These are phyloP conservation scores for Bucco capensis DNA, from an alignment of 2,113 vertebrate genomes.

Conservation along the genomic window DNA sequence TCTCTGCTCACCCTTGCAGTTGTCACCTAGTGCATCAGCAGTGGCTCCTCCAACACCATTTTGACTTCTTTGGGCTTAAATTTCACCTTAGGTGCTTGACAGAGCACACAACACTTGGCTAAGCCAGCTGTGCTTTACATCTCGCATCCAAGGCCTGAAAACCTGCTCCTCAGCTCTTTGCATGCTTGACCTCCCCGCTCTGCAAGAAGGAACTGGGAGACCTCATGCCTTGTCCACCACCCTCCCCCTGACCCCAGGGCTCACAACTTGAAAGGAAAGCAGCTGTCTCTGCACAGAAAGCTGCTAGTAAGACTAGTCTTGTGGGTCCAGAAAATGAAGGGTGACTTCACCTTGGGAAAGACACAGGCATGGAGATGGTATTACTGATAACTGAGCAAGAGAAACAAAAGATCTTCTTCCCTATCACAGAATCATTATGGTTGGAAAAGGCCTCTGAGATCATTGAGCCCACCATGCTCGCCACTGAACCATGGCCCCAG, in stretches of 20 bases:
- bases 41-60: background rate
- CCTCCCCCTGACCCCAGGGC: fast-evolving
- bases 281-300: background rate
- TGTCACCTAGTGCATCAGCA: background rate
- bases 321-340: background rate
- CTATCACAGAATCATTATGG: background rate
- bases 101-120: background rate
- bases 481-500: too few relatives aligned
- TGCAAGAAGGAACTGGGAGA: background rate
- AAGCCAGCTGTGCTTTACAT: background rate
- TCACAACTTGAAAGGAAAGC: background rate
- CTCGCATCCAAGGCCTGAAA: background rate
- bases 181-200: background rate
- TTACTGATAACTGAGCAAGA: background rate
- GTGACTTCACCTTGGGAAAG: background rate
- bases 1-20: background rate
- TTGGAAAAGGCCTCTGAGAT: too few relatives aligned
- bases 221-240: background rate
- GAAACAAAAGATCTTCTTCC: background rate
- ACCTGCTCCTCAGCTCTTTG: background rate
- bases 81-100: background rate
- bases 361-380: background rate
- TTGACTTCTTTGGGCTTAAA: background rate
- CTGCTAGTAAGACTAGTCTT: background rate
- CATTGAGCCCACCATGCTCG: too few relatives aligned